Evolutionary conservation across 2,797 vertebrate species (phyloP).

Genomic region (Centroberyx gerrardi): DNA sequence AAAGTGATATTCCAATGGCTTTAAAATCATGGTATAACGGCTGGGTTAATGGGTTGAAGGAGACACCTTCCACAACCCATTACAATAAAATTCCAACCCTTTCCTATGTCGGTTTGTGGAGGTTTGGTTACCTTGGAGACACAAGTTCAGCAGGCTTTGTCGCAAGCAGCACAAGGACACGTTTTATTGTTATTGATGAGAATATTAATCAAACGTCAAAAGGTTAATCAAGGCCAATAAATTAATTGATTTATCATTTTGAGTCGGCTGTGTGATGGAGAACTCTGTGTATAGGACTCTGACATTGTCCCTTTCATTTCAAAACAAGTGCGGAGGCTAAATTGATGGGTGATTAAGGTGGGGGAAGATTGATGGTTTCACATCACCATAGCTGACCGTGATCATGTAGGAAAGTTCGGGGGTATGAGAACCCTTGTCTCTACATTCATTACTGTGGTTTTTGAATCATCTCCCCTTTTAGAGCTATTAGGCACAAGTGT

Average conservation of each 20-base stretch:
- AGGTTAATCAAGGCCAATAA: conserved; percentile 80
- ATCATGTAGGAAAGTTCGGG: conserved; percentile 36
- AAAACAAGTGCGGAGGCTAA: conserved; percentile 75
- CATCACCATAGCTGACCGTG: conserved; percentile 51
- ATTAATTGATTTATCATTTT: conserved; percentile 80
- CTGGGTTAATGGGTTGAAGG: conserved; percentile 34
- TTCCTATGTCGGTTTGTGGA: conserved; percentile 29
- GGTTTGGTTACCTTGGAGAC: conserved; percentile 46
- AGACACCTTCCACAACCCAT: conserved; percentile 28
- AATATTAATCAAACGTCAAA: conserved; percentile 80
- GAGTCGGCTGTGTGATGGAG: conserved; percentile 58
- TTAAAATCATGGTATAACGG: conserved; percentile 23
- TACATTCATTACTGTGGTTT: background rate
- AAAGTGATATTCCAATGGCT: conserved; percentile 8
- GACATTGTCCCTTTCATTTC: conserved; percentile 77
- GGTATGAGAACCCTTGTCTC: conserved; percentile 19
- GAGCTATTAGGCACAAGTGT: background rate
- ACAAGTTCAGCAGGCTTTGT: conserved; percentile 39
- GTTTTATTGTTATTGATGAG: conserved; percentile 74
- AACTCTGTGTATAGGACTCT: conserved; percentile 59
- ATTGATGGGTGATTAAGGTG: conserved; percentile 79
- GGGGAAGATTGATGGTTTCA: conserved; percentile 75
- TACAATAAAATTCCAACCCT: conserved; percentile 23
- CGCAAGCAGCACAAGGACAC: conserved; percentile 68
- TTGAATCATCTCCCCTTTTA: background rate